phyloP scores from a whole-genome alignment of 2,113 vertebrate genomes.

The Microtus pennsylvanicus region DNA sequence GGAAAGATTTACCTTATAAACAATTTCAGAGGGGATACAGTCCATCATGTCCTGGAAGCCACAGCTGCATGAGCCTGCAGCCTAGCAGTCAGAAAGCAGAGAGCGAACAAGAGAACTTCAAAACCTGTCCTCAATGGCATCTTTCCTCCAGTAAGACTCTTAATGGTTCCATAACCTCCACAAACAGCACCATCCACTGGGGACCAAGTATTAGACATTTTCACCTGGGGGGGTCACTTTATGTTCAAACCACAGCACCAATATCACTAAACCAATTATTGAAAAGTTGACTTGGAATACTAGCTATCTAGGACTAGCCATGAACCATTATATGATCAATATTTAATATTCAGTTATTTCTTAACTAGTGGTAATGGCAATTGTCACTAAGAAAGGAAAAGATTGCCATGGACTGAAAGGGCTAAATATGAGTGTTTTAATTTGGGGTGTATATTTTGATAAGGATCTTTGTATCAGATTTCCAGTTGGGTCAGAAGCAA shows the following conservation, averaged over 20 bases:
- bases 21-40: too few relatives aligned
- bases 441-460: not conserved
- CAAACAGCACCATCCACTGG: not conserved
- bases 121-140: not conserved
- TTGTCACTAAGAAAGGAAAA: not conserved
- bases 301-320: not conserved
- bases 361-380: not conserved
- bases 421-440: not conserved
- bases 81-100: not conserved
- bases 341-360: not conserved
- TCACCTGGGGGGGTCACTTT: not conserved
- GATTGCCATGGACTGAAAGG: not conserved
- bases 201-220: too few relatives aligned
- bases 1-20: not conserved
- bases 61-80: too few relatives aligned
- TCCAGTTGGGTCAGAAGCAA: not conserved
- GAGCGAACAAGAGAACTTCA: not conserved
- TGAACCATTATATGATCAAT: conserved; percentile 11
- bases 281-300: conserved; percentile 15
- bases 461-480: not conserved
- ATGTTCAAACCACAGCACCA: not conserved
- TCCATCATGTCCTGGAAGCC: too few relatives aligned
- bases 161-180: not conserved
- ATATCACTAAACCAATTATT: conserved; percentile 53
- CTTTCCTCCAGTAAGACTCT: not conserved